These are phyloP conservation scores for Coleophora flavipennella DNA, from an alignment of 2,888 invertebrate species.

Conservation along the genomic window DNA sequence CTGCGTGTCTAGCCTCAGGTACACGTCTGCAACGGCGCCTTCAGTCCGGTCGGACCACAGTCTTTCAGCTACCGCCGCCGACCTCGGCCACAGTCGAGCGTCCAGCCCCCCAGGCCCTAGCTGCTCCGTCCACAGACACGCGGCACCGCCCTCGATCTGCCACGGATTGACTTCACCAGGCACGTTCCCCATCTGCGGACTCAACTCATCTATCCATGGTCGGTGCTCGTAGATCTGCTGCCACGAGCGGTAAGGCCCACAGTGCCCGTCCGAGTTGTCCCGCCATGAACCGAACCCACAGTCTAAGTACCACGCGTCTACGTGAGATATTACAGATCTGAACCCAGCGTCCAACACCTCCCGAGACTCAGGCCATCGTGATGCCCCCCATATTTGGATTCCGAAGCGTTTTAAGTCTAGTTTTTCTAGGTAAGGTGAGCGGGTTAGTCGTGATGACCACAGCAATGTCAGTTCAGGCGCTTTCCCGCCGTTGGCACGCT, in stretches of 20 bases:
- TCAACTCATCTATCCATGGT: slow-evolving; percentile 77
- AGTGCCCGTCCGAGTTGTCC: slow-evolving; percentile 86
- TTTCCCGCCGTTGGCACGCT: slow-evolving; percentile 74
- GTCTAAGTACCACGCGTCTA: slow-evolving; percentile 91
- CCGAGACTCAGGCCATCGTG: slow-evolving; percentile 85
- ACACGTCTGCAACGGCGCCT: slow-evolving; percentile 72
- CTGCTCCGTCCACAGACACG: slow-evolving; percentile 91
- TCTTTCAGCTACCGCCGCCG: slow-evolving; percentile 86
- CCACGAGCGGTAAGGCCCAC: slow-evolving; percentile 91
- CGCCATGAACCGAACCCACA: slow-evolving; percentile 91
- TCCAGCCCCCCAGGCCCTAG: slow-evolving; percentile 81
- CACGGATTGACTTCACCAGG: slow-evolving; percentile 48
- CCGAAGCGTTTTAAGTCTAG: slow-evolving; percentile 72
- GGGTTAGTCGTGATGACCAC: slow-evolving; percentile 85
- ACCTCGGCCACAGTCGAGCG: slow-evolving; percentile 86
- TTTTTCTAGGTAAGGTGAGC: slow-evolving; percentile 76
- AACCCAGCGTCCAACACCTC: slow-evolving; percentile 84
- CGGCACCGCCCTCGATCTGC: slow-evolving; percentile 80
- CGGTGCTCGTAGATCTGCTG: slow-evolving; percentile 88
- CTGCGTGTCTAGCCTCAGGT: slow-evolving; percentile 78
- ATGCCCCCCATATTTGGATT: slow-evolving; percentile 79
- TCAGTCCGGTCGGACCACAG: slow-evolving; percentile 78
- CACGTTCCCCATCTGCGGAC: slow-evolving; percentile 33
- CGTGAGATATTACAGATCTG: slow-evolving; percentile 85
- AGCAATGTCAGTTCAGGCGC: slow-evolving; percentile 74